Conservation (phyloP, 2,113 vertebrate species). For the Apus apus region DNA sequence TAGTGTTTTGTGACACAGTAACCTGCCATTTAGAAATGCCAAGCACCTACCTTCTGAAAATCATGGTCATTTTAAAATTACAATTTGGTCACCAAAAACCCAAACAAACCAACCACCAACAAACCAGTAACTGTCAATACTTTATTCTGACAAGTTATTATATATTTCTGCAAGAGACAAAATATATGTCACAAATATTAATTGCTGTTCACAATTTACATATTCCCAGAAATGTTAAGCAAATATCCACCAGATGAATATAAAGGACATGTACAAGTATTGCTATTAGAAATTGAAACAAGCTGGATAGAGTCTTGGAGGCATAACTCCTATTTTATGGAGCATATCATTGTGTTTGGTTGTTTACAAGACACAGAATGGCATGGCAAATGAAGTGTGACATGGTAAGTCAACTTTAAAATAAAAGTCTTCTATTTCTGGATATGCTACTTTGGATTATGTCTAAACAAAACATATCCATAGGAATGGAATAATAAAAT, state of each 20-base stretch:
- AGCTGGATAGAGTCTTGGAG: neutral
- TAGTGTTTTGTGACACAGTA: neutral
- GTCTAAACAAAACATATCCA: slow-evolving; percentile 17
- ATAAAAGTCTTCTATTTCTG: slow-evolving; percentile 54
- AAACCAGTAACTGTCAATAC: neutral
- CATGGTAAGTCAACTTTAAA: slow-evolving; percentile 58
- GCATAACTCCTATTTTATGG: neutral
- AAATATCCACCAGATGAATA: neutral
- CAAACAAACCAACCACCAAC: accelerated
- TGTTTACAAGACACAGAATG: neutral
- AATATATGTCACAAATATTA: neutral
- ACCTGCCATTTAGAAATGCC: neutral
- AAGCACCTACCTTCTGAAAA: neutral
- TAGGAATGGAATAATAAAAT: slow-evolving; percentile 45
- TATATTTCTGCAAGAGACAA: neutral
- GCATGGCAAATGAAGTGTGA: slow-evolving; percentile 41
- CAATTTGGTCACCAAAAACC: neutral
- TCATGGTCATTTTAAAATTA: neutral
- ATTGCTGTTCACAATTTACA: neutral
- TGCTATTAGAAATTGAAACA: neutral
- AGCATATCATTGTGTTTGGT: slow-evolving; percentile 19
- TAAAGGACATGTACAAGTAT: neutral
- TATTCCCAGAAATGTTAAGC: neutral
- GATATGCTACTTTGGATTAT: slow-evolving; percentile 41
- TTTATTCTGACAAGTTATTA: neutral